phyloP scores from a whole-genome alignment of 1,140 invertebrate genomes.

The Microplitis demolitor region DNA sequence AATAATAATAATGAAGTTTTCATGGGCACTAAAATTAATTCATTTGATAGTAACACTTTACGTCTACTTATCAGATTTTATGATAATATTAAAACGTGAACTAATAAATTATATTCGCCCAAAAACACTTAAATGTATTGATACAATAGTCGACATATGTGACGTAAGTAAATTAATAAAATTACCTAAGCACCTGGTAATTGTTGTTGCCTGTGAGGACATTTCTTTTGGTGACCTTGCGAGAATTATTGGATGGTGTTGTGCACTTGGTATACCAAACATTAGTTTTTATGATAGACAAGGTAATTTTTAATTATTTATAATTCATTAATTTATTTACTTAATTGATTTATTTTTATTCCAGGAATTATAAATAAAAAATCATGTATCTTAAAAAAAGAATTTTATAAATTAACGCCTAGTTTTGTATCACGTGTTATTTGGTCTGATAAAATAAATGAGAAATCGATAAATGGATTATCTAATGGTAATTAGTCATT shows the following conservation, averaged over 20 bases:
- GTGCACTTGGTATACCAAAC: conserved; percentile 67
- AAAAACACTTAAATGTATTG: not conserved
- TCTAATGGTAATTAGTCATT: conserved; percentile 50
- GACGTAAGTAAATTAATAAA: conserved; percentile 35
- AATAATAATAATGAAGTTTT: too few relatives aligned
- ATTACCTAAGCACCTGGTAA: conserved; percentile 61
- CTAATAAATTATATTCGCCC: not conserved
- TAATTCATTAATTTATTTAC: not conserved
- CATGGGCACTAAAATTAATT: too few relatives aligned
- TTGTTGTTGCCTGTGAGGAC: conserved; percentile 61
- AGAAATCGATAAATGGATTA: conserved; percentile 62
- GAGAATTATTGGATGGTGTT: conserved; percentile 69
- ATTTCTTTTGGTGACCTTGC: conserved; percentile 62
- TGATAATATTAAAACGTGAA: not conserved
- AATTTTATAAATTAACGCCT: conserved; percentile 61
- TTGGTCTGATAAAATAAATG: conserved; percentile 59
- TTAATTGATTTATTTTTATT: conserved; percentile 38
- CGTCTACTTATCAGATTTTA: too few relatives aligned
- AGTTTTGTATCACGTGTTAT: conserved; percentile 56
- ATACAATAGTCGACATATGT: not conserved
- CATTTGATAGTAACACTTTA: too few relatives aligned
- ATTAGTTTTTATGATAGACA: conserved; percentile 73
- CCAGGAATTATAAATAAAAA: conserved; percentile 65
- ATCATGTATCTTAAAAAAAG: conserved; percentile 62
- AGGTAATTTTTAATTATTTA: conserved; percentile 60